phyloP scores from a whole-genome alignment of 2,888 invertebrate genomes.

The Clepsis dumicolana region DNA sequence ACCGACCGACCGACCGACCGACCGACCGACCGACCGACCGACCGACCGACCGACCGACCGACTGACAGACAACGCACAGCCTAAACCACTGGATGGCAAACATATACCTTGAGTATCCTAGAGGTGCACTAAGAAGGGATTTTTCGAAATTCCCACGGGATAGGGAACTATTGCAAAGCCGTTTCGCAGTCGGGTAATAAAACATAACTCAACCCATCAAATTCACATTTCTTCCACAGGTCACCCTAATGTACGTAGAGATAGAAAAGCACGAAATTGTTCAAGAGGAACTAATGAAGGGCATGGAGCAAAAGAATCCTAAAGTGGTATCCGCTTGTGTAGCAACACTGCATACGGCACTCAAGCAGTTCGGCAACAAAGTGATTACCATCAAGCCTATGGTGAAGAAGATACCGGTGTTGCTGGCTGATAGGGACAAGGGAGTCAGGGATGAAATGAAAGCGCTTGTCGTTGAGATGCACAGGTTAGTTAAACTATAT shows the following conservation, averaged over 20 bases:
- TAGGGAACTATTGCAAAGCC: no score
- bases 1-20: no score
- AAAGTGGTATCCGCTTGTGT: slow-evolving; percentile 96
- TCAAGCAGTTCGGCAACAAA: slow-evolving; percentile 97
- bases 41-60: no score
- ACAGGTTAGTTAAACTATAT: slow-evolving; percentile 86
- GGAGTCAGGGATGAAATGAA: slow-evolving; percentile 96
- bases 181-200: no score
- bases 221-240: slow-evolving; percentile 82
- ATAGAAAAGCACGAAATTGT: slow-evolving; percentile 97
- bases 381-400: slow-evolving; percentile 95
- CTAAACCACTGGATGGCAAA: no score
- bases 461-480: slow-evolving; percentile 96
- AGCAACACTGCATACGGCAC: slow-evolving; percentile 89
- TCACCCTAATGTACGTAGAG: slow-evolving; percentile 97
- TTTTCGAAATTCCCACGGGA: no score
- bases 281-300: slow-evolving; percentile 96
- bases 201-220: background rate
- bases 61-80: no score
- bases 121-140: no score
- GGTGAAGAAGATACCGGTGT: slow-evolving; percentile 93
- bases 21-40: no score
- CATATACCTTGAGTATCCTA: no score
- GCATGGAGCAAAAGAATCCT: slow-evolving; percentile 98
- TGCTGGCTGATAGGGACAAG: slow-evolving; percentile 97